Evolutionary conservation across 2,797 vertebrate genomes (phyloP).

Genomic region (Naso thynnoides): DNA sequence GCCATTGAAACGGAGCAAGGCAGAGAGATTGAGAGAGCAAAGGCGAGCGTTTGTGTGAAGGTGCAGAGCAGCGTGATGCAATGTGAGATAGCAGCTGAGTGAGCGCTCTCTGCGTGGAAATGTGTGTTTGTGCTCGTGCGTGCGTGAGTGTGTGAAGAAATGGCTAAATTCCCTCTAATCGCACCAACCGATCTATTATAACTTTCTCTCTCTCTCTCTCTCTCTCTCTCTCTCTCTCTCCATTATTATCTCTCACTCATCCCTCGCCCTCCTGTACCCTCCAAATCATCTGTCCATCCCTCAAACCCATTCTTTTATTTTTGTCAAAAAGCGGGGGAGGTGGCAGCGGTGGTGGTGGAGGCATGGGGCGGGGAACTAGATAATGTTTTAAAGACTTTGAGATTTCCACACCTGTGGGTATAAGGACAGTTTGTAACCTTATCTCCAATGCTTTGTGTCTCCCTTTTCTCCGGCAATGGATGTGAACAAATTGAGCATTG

Average conservation of each 20-base stretch:
- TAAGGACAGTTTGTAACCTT: slow-evolving; percentile 89
- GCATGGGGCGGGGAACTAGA: slow-evolving; percentile 33
- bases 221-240: slow-evolving; percentile 27
- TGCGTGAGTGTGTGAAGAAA: slow-evolving; percentile 56
- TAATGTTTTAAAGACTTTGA: slow-evolving; percentile 77
- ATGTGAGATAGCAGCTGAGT: slow-evolving; percentile 83
- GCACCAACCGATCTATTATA: slow-evolving; percentile 62
- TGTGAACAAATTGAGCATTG: slow-evolving; percentile 89
- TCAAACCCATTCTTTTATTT: slow-evolving; percentile 44
- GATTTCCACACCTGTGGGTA: slow-evolving; percentile 87
- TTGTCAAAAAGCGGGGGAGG: slow-evolving; percentile 27
- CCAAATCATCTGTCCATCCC: slow-evolving; percentile 53
- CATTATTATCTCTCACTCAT: slow-evolving; percentile 60
- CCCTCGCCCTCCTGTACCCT: slow-evolving; percentile 45
- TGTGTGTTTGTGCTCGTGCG: slow-evolving; percentile 13
- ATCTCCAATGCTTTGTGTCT: slow-evolving; percentile 83
- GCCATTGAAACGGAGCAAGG: slow-evolving; percentile 77
- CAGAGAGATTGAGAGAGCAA: slow-evolving; percentile 66
- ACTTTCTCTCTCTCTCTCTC: too few species aligned
- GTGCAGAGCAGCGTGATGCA: slow-evolving; percentile 83
- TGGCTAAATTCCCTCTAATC: slow-evolving; percentile 59
- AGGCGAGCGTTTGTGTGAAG: slow-evolving; percentile 76
- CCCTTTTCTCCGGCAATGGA: slow-evolving; percentile 86
- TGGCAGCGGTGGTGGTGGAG: background rate
- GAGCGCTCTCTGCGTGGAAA: slow-evolving; percentile 37